Evolutionary conservation across 2,797 vertebrate species (phyloP).

Genomic region (Yasuhikotakia modesta): DNA sequence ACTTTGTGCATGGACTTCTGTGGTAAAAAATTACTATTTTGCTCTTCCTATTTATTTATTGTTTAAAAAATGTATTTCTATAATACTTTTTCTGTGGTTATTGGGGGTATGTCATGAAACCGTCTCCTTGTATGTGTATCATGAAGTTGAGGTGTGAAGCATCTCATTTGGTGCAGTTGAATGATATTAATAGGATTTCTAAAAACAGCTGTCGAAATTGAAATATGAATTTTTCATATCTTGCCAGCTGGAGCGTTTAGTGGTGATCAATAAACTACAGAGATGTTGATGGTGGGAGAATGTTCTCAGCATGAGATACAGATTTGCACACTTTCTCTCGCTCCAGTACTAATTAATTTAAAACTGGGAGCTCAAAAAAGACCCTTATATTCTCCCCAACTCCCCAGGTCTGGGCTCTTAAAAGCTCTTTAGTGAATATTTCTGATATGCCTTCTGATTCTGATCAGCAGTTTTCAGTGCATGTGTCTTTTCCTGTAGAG

Average conservation of each 20-base stretch:
- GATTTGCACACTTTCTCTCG: constrained; percentile 70
- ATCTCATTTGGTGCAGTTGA: not conserved
- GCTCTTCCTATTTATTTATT: no score
- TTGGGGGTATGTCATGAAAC: not conserved
- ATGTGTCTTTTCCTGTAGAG: not conserved
- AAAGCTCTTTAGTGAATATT: constrained; percentile 30
- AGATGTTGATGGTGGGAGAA: constrained; percentile 72
- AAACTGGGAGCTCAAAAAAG: constrained; percentile 68
- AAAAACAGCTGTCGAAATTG: constrained; percentile 71
- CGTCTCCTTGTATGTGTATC: not conserved
- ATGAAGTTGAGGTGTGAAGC: not conserved
- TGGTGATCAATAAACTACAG: constrained; percentile 74
- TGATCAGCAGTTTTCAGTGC: not conserved
- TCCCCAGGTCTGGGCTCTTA: constrained; percentile 40
- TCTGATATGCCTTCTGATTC: constrained; percentile 13
- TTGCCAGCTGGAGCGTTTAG: constrained; percentile 77
- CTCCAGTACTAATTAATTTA: constrained; percentile 75
- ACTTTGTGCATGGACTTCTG: no score
- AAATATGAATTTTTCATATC: constrained; percentile 74
- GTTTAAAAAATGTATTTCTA: no score
- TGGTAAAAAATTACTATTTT: no score
- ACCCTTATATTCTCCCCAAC: constrained; percentile 42
- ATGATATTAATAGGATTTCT: constrained; percentile 48
- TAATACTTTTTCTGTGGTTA: not conserved
- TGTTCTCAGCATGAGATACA: constrained; percentile 72